Percentiles rank a stretch among this genome's conserved stretches.
These are phyloP conservation scores for Hyles lineata DNA, from an alignment of 2,888 invertebrate species.

Conservation along the genomic window DNA sequence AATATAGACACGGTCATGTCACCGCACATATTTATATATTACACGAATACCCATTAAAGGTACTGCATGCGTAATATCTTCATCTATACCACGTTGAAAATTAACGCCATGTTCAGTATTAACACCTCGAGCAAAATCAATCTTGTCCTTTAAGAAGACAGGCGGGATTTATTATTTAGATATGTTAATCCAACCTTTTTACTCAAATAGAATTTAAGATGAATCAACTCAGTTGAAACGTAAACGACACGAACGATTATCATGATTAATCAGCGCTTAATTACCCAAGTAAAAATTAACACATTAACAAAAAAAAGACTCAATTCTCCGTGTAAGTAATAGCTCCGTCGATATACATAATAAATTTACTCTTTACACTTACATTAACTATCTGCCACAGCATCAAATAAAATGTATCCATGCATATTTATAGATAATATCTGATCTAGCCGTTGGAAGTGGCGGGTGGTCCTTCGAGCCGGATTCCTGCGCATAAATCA, in stretches of 20 bases:
- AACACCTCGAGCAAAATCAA: slow-evolving; percentile 3
- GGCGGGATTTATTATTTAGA: not conserved
- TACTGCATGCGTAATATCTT: slow-evolving; percentile 26
- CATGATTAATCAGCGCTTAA: not conserved
- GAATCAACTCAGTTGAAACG: not conserved
- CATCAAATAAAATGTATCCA: slow-evolving; percentile 18
- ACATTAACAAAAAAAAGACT: too few species aligned
- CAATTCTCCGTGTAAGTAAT: not conserved
- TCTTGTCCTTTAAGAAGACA: slow-evolving; percentile 11
- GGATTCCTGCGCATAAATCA: slow-evolving; percentile 20
- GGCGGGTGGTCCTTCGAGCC: slow-evolving; percentile 17
- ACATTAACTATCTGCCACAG: not conserved
- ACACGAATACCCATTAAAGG: slow-evolving; percentile 27
- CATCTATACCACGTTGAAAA: slow-evolving; percentile 18
- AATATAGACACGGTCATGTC: slow-evolving; percentile 25
- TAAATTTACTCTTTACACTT: not conserved
- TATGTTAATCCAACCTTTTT: not conserved
- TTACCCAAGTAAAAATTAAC: not conserved
- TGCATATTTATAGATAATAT: slow-evolving; percentile 13
- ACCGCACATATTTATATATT: slow-evolving; percentile 16
- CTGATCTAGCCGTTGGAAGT: slow-evolving; percentile 1
- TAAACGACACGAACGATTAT: not conserved
- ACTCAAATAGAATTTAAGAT: not conserved
- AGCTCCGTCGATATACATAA: not conserved
- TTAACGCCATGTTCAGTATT: slow-evolving; percentile 14